phyloP scores from a whole-genome alignment of 2,888 invertebrate species.

The Coelinius sp. region DNA sequence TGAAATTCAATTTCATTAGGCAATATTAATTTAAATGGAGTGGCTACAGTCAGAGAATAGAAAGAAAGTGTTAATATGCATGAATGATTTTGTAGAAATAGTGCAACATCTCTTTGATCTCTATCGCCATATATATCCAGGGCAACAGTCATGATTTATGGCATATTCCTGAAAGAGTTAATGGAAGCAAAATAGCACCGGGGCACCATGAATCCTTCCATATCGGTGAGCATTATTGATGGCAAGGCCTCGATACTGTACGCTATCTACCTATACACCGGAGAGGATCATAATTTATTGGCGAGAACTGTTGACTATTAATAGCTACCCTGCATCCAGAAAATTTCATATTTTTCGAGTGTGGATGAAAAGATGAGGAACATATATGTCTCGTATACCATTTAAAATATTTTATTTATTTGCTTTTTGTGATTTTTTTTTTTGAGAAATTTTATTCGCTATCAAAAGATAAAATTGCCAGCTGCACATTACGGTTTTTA shows the following conservation, averaged over 20 bases:
- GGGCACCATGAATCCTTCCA: constrained; percentile 60
- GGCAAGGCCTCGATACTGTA: constrained; percentile 50
- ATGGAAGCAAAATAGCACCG: constrained; percentile 63
- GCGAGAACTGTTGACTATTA: constrained; percentile 47
- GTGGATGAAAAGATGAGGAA: not conserved
- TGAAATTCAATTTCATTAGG: not conserved
- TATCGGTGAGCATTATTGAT: constrained; percentile 61
- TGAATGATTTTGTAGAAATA: not conserved
- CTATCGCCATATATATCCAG: not conserved
- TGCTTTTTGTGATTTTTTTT: not conserved
- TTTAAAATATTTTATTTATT: not conserved
- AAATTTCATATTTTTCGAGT: constrained; percentile 25
- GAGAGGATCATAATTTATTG: constrained; percentile 55
- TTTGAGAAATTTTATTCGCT: not conserved
- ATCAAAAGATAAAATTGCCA: constrained; percentile 7
- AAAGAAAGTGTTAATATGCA: not conserved
- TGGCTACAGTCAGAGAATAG: not conserved
- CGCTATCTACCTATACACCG: constrained; percentile 44
- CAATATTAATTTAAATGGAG: not conserved
- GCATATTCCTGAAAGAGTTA: constrained; percentile 60
- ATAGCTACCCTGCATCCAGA: constrained; percentile 35
- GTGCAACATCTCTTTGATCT: not conserved
- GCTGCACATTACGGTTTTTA: not conserved
- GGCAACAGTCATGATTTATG: constrained; percentile 56
- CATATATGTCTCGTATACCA: not conserved